Conservation (phyloP, 2,797 vertebrate genomes). For the Tenualosa thibaudeaui region DNA sequence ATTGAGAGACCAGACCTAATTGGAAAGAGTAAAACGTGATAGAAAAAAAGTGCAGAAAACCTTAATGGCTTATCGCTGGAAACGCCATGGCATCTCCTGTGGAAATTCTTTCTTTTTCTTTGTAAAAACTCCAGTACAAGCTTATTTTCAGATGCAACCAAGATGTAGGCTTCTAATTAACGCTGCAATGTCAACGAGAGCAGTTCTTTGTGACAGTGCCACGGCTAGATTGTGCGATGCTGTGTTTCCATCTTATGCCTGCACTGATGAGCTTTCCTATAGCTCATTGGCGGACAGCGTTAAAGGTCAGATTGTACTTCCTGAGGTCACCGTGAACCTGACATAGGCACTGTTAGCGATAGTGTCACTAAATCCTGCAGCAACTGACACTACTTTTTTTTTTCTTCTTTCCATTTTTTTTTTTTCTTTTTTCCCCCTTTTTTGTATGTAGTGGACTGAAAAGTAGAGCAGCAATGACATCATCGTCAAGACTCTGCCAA, state of each 20-base stretch:
- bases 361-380: not conserved
- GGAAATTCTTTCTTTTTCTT: not conserved
- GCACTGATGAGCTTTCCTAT: not conserved
- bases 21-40: not conserved
- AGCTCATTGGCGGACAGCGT: not conserved
- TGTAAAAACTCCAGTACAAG: not conserved
- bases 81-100: not conserved
- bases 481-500: slow-evolving; percentile 59
- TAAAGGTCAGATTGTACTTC: not conserved
- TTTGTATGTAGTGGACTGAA: slow-evolving; percentile 38
- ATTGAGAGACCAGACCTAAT: not conserved
- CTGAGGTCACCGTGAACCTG: not conserved
- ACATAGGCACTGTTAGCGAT: not conserved
- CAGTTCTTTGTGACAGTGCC: not conserved
- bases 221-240: not conserved
- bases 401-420: not conserved
- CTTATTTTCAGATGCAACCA: not conserved
- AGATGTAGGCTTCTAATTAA: not conserved
- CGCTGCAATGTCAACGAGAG: not conserved
- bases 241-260: not conserved
- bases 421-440: not conserved
- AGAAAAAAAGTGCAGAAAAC: not conserved
- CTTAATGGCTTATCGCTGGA: not conserved
- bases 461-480: slow-evolving; percentile 62
- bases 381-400: not conserved